Percentiles rank a stretch among this genome's conserved stretches.
phyloP scores from a whole-genome alignment of 2,797 vertebrate species.

The Pempheris klunzingeri region DNA sequence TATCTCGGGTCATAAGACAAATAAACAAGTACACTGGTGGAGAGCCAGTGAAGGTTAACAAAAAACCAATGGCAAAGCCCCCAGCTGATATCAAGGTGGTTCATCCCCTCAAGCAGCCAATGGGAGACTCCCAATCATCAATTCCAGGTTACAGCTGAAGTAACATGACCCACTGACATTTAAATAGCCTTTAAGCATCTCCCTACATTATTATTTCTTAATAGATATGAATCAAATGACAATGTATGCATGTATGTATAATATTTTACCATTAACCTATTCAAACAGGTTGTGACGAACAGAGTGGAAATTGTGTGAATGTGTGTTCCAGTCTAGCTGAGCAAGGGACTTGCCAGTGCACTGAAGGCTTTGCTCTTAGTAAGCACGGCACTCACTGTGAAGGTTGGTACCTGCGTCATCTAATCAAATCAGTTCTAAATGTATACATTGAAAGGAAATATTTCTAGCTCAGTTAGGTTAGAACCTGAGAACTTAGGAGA shows the following conservation, averaged over 20 bases:
- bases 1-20: conserved; percentile 84
- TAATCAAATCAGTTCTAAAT: not conserved
- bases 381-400: conserved; percentile 88
- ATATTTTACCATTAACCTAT: not conserved
- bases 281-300: conserved; percentile 83
- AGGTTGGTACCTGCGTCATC: conserved; percentile 82
- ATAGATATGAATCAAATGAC: not conserved
- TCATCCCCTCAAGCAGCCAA: conserved; percentile 86
- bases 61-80: conserved; percentile 77
- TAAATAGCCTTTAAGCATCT: not conserved
- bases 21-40: conserved; percentile 89
- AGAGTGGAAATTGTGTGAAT: conserved; percentile 80
- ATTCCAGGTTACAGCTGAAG: conserved; percentile 70
- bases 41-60: conserved; percentile 80
- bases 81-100: conserved; percentile 87
- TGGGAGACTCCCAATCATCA: conserved; percentile 49
- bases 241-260: not conserved
- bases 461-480: not conserved
- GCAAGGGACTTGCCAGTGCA: conserved; percentile 84
- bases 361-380: conserved; percentile 88
- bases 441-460: not conserved
- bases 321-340: conserved; percentile 79
- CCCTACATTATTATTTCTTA: fast-evolving
- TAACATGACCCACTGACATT: not conserved
- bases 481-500: not conserved